These are phyloP conservation scores for Lepus oiostolus DNA, from an alignment of 2,797 vertebrate species.

Conservation along the genomic window DNA sequence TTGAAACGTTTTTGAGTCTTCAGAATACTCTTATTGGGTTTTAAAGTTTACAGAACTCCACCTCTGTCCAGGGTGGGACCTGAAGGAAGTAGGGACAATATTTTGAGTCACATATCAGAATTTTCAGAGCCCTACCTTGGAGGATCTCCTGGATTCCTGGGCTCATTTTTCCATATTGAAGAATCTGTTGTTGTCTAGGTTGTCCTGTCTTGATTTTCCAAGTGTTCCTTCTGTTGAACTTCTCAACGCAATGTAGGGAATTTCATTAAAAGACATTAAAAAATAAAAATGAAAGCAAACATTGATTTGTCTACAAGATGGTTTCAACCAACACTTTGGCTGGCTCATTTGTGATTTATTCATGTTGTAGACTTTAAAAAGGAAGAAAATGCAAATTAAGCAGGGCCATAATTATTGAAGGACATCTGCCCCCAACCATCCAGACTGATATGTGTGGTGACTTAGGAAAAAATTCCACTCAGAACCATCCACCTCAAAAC, in stretches of 20 bases:
- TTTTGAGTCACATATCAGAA: background rate
- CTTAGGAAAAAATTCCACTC: background rate
- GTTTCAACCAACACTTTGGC: background rate
- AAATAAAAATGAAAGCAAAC: slow-evolving; percentile 7
- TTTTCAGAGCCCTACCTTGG: too few relatives aligned
- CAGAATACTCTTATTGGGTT: background rate
- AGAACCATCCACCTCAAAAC: background rate
- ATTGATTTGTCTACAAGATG: background rate
- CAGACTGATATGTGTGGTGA: background rate
- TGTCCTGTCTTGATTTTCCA: background rate
- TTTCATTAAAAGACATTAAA: background rate
- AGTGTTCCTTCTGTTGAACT: background rate
- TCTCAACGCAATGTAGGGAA: background rate
- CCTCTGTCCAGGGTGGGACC: too few relatives aligned
- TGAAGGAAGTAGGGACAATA: background rate
- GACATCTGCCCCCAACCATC: background rate
- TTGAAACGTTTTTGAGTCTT: background rate
- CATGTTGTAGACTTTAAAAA: background rate
- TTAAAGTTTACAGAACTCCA: background rate
- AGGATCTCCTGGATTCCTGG: background rate
- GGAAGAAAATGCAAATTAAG: background rate
- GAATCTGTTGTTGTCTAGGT: background rate
- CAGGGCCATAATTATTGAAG: background rate
- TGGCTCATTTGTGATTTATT: background rate
- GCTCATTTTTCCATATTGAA: background rate